Conservation (phyloP, 2,113 vertebrate species). For the Epinephelus lanceolatus region DNA sequence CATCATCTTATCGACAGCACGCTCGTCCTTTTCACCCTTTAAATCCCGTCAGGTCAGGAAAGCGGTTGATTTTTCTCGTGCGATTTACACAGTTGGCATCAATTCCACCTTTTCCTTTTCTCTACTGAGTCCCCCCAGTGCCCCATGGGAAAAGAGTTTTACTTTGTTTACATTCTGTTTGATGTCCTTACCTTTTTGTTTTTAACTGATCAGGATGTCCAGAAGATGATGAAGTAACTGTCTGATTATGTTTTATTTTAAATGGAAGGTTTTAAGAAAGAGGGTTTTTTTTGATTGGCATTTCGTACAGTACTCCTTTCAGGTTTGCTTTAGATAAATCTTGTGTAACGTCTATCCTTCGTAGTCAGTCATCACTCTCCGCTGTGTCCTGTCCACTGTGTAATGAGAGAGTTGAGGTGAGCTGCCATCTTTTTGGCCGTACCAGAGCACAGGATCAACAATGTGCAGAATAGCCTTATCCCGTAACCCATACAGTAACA, state of each 20-base stretch:
- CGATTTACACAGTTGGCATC: not conserved
- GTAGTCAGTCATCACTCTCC: constrained; percentile 32
- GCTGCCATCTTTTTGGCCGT: constrained; percentile 43
- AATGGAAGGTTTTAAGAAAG: constrained; percentile 18
- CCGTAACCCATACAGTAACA: constrained; percentile 55
- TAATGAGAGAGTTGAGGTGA: constrained; percentile 38
- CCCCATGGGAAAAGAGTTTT: constrained; percentile 40
- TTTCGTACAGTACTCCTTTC: constrained; percentile 3
- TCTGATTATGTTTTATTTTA: not conserved
- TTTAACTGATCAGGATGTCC: not conserved
- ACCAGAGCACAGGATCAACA: constrained; percentile 60
- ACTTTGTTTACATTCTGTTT: constrained; percentile 56
- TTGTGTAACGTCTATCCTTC: constrained; percentile 21
- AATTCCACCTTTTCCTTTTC: not conserved
- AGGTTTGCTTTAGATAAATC: constrained; percentile 33
- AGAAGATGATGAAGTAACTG: constrained; percentile 5
- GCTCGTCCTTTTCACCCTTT: constrained; percentile 22
- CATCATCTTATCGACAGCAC: constrained; percentile 40
- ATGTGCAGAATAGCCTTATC: constrained; percentile 77
- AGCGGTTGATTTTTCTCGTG: constrained; percentile 26
- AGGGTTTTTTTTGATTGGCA: constrained; percentile 4
- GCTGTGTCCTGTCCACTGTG: constrained; percentile 45
- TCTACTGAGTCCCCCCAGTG: not conserved
- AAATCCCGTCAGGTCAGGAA: constrained; percentile 36
- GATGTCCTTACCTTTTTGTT: constrained; percentile 21